These are phyloP conservation scores for Prietella phreatophila DNA, from an alignment of 2,113 vertebrate species.

Conservation along the genomic window DNA sequence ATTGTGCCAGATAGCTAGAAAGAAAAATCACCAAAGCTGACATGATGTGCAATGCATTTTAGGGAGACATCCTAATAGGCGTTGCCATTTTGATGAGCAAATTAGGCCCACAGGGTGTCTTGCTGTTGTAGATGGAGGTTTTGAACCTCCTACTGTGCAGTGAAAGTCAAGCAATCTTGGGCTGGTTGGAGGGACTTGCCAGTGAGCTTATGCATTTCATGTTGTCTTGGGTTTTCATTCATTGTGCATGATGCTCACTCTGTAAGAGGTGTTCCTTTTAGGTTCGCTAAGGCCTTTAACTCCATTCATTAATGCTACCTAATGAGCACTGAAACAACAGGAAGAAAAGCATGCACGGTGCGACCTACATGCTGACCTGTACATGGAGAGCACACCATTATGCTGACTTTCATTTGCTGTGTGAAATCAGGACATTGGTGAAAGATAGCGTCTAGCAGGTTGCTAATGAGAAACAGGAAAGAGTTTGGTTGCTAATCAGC, in stretches of 20 bases:
- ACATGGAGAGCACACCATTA: not conserved
- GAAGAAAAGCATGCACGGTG: not conserved
- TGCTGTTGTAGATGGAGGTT: not conserved
- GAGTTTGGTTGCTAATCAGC: not conserved
- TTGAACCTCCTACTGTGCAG: constrained; percentile 12
- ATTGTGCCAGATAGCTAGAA: not conserved
- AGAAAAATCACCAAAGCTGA: constrained; percentile 11
- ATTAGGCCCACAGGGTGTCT: constrained; percentile 10
- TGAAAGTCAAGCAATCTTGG: constrained; percentile 15
- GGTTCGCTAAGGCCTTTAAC: not conserved
- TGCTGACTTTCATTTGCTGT: constrained; percentile 2
- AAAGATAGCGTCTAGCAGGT: not conserved
- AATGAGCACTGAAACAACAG: constrained; percentile 12
- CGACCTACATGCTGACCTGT: not conserved
- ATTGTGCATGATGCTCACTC: constrained; percentile 8
- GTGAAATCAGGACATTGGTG: not conserved
- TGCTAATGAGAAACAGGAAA: constrained; percentile 4
- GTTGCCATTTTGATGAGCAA: constrained; percentile 23
- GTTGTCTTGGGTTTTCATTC: constrained; percentile 23
- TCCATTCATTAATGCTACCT: constrained; percentile 15
- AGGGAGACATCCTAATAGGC: not conserved
- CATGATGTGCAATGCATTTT: constrained; percentile 9
- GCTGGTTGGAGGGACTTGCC: constrained; percentile 1
- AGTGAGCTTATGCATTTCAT: constrained; percentile 24
- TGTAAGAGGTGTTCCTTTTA: constrained; percentile 4